phyloP scores from a whole-genome alignment of 2,888 invertebrate genomes.

The Steinernema scapterisci region DNA sequence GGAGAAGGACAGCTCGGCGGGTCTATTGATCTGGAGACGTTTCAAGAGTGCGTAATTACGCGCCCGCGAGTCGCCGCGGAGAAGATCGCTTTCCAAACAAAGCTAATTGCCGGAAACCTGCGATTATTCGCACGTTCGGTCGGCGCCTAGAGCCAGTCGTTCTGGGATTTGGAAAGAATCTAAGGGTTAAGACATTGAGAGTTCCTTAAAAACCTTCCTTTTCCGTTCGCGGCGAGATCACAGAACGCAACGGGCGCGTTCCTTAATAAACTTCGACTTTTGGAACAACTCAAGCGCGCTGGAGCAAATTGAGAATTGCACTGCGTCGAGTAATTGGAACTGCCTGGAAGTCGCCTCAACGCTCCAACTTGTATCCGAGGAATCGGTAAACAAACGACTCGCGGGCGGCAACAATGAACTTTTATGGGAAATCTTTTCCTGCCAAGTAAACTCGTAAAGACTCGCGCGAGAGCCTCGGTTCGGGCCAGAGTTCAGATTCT shows the following conservation, averaged over 20 bases:
- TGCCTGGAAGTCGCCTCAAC: not conserved
- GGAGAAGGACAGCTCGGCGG: too few species aligned
- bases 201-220: too few species aligned
- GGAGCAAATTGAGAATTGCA: not conserved
- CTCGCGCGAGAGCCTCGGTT: not conserved
- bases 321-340: not conserved
- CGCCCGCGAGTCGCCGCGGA: too few species aligned
- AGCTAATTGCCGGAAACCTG: conserved; percentile 28
- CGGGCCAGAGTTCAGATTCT: not conserved
- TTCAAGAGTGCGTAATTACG: not conserved
- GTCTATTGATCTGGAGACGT: conserved; percentile 5
- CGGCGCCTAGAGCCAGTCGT: too few species aligned
- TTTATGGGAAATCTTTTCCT: not conserved
- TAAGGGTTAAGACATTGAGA: too few species aligned
- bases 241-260: too few species aligned
- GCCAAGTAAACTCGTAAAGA: not conserved
- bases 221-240: too few species aligned
- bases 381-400: not conserved
- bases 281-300: not conserved
- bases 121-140: not conserved
- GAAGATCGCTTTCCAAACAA: conserved; percentile 23
- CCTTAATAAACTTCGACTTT: too few species aligned
- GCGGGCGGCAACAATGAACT: not conserved
- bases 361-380: too few species aligned
- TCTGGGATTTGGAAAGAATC: too few species aligned